Evolutionary conservation across 2,113 vertebrate species (phyloP), one percentile per base, ranked within the genome.

Genomic region (Falcunculus frontatus): DNA sequence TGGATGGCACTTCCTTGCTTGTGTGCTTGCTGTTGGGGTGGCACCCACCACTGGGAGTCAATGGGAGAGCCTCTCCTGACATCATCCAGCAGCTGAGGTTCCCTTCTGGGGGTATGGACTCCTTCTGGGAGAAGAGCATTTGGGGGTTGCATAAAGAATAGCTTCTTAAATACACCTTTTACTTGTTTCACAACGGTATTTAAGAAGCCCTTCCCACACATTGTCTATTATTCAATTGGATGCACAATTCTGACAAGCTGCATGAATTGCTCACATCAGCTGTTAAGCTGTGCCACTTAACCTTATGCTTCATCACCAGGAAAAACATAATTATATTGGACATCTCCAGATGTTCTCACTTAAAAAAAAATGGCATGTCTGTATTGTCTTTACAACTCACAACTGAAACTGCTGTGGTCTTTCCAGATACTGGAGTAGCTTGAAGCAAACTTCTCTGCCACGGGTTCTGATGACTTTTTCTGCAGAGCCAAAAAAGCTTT

Each of bases 301-400:
- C 53, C 82, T 93, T 67, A n/a, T 86, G 46, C 68, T 90, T 94
- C 67, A 63, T 86, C 75, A 69, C 83, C 46, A 84, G 67, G 50
- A 86, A 39, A 73, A 85, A 55, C 25, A 64, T 77, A 77, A 92
- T 86, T 76, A 16, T 59, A 26, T 25, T 20, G 59, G 92, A 70
- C 50, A 80, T 70, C 21, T 94, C 90, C 92, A 93, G 79, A 94
- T 94, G 94, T 92, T 95, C 85, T 90, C 37, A 62, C 46, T 94
- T 9, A 49, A 80, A 82, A 90, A 90, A 90, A 90, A 70, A 65
- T 35, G 19, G 41, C 53, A 76, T 2, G 1, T 50, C 50, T 88
- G 4, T 76, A 5, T 90, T 90, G 87, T 84, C 69, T 83, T 91
- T 86, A 62, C 59, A 76, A 11, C 52, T 90, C 2, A 0, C 37